Evolutionary conservation across 2,113 vertebrate genomes (phyloP).

Genomic region (Percopsis transmontana): DNA sequence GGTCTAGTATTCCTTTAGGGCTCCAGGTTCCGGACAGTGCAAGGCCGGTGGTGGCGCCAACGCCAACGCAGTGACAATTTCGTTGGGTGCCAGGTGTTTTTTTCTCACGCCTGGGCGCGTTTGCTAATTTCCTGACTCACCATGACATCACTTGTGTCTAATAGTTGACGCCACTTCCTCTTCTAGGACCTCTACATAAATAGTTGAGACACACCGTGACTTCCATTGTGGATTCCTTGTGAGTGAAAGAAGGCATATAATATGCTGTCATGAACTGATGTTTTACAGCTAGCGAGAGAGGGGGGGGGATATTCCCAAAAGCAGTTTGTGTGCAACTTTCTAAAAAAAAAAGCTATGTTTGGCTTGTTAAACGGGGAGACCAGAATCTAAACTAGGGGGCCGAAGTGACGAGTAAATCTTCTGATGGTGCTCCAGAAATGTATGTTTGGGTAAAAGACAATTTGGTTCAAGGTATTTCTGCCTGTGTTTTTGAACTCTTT

Average conservation of each 20-base stretch:
- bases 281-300: not conserved
- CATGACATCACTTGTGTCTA: conserved; percentile 16
- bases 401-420: not conserved
- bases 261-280: conserved; percentile 20
- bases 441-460: conserved; percentile 3
- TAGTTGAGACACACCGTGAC: conserved; percentile 1
- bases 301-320: conserved; percentile 12
- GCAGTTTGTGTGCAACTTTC: not conserved
- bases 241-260: conserved; percentile 6
- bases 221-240: not conserved
- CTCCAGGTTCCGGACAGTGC: too few relatives aligned
- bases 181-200: conserved; percentile 10
- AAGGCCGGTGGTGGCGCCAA: too few relatives aligned
- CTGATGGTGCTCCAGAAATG: conserved; percentile 6
- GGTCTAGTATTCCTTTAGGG: too few relatives aligned
- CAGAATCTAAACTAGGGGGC: conserved; percentile 1
- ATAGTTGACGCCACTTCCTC: conserved; percentile 1
- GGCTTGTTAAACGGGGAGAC: too few relatives aligned
- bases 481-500: not conserved
- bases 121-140: too few relatives aligned
- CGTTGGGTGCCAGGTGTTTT: too few relatives aligned
- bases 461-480: conserved; percentile 6
- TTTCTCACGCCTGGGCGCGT: too few relatives aligned
- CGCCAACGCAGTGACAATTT: too few relatives aligned
- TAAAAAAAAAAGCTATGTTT: conserved; percentile 6